Conservation (phyloP, 2,113 vertebrate genomes). For the Daboia siamensis region DNA sequence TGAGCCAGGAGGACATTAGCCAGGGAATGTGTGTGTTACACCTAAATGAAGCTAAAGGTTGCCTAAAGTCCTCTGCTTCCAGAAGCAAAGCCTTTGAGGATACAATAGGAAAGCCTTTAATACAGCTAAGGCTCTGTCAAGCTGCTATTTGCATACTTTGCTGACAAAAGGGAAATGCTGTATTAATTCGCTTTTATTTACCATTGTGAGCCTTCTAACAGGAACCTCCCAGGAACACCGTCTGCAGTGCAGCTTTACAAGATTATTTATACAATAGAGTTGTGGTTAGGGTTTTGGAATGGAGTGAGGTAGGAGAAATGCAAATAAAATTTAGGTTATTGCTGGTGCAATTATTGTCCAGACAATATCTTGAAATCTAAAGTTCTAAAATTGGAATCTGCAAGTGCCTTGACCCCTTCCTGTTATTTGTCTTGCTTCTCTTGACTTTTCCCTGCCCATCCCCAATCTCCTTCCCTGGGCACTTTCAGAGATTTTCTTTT, state of each 20-base stretch:
- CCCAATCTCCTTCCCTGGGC: background rate
- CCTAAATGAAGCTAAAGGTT: conserved; percentile 49
- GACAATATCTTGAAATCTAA: conserved; percentile 54
- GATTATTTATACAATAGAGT: conserved; percentile 55
- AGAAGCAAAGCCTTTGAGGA: conserved; percentile 45
- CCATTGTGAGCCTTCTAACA: conserved; percentile 55
- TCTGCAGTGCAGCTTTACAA: conserved; percentile 53
- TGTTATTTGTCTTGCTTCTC: background rate
- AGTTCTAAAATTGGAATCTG: conserved; percentile 63
- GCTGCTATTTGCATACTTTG: conserved; percentile 54
- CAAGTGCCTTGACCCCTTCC: conserved; percentile 40
- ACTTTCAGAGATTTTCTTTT: conserved; percentile 1
- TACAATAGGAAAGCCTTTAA: conserved; percentile 54
- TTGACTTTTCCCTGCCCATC: background rate
- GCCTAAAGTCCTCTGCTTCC: conserved; percentile 56
- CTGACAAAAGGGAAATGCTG: conserved; percentile 47
- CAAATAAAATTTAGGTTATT: conserved; percentile 62
- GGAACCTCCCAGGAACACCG: conserved; percentile 53
- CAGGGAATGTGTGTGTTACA: conserved; percentile 17
- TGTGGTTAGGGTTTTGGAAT: conserved; percentile 56
- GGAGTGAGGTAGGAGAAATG: background rate
- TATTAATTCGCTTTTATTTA: conserved; percentile 65
- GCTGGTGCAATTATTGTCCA: conserved; percentile 59
- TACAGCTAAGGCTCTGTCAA: conserved; percentile 48
- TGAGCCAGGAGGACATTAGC: conserved; percentile 48